Evolutionary conservation across 2,888 invertebrate genomes (phyloP).

Genomic region (Tenodera sinensis): DNA sequence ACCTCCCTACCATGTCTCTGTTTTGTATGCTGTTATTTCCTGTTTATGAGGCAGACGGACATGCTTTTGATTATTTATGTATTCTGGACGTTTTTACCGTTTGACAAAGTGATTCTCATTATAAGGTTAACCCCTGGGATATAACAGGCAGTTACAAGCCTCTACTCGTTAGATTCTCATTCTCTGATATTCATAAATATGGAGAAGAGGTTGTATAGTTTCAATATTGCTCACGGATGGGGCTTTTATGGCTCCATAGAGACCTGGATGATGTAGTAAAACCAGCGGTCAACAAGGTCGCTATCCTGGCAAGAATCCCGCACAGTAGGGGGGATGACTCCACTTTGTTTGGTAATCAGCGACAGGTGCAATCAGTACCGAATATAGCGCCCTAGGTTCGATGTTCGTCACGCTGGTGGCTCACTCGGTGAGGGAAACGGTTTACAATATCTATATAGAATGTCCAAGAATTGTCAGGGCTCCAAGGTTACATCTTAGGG

Average conservation of each 20-base stretch:
- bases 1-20: too few species aligned
- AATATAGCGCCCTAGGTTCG: not conserved
- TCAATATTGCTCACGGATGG: not conserved
- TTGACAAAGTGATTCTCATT: too few species aligned
- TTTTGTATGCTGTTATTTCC: too few species aligned
- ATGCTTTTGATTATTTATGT: too few species aligned
- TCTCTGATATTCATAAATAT: not conserved
- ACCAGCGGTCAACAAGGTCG: not conserved
- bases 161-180: not conserved
- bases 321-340: not conserved
- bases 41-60: too few species aligned
- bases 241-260: not conserved
- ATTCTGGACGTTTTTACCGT: too few species aligned
- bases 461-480: too few species aligned
- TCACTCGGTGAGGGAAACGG: not conserved
- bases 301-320: not conserved
- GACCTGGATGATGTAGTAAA: not conserved
- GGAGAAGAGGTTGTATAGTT: not conserved
- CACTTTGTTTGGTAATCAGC: not conserved
- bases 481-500: too few species aligned
- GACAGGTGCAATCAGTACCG: not conserved
- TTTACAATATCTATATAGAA: not conserved
- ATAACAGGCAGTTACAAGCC: too few species aligned
- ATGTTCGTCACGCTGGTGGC: not conserved
- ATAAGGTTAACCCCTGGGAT: too few species aligned